phyloP scores from a whole-genome alignment of 2,797 vertebrate genomes.

The Bryconaethiops microstoma region DNA sequence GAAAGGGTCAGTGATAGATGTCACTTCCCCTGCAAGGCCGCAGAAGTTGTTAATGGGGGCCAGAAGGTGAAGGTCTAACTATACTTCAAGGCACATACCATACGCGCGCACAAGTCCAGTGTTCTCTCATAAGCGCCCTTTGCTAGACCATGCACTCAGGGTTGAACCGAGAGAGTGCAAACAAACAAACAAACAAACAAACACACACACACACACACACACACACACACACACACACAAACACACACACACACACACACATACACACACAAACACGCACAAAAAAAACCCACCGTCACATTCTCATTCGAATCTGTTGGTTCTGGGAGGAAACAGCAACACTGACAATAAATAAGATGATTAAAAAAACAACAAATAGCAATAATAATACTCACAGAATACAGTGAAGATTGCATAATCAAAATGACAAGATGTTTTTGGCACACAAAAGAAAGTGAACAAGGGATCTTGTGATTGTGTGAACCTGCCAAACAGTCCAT shows the following conservation, averaged over 20 bases:
- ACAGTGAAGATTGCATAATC: slow-evolving; percentile 78
- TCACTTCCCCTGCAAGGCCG: slow-evolving; percentile 43
- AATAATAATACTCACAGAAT: slow-evolving; percentile 62
- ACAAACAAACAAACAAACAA: no score
- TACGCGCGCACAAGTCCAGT: slow-evolving; percentile 71
- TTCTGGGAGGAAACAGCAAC: slow-evolving; percentile 79
- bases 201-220: no score
- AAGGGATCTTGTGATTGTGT: slow-evolving; percentile 73
- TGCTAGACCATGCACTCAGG: slow-evolving; percentile 71
- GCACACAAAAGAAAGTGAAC: slow-evolving; percentile 74
- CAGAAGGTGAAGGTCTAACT: slow-evolving; percentile 48
- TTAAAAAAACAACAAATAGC: slow-evolving; percentile 62
- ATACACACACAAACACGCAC: no score
- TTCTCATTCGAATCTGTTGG: slow-evolving; percentile 79
- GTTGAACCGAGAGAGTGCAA: slow-evolving; percentile 69
- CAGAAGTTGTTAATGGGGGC: slow-evolving; percentile 42
- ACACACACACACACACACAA: no score
- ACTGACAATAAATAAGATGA: slow-evolving; percentile 82
- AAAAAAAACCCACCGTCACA: slow-evolving; percentile 67
- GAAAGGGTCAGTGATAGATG: slow-evolving; percentile 41
- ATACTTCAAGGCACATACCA: slow-evolving; percentile 50
- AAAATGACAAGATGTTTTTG: slow-evolving; percentile 72
- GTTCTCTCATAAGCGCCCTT: slow-evolving; percentile 70
- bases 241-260: no score
- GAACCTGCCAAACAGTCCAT: slow-evolving; percentile 66